Evolutionary conservation across 2,888 invertebrate species (phyloP), one percentile per base, ranked within the genome.

Genomic region (Heterodera filipjevi): DNA sequence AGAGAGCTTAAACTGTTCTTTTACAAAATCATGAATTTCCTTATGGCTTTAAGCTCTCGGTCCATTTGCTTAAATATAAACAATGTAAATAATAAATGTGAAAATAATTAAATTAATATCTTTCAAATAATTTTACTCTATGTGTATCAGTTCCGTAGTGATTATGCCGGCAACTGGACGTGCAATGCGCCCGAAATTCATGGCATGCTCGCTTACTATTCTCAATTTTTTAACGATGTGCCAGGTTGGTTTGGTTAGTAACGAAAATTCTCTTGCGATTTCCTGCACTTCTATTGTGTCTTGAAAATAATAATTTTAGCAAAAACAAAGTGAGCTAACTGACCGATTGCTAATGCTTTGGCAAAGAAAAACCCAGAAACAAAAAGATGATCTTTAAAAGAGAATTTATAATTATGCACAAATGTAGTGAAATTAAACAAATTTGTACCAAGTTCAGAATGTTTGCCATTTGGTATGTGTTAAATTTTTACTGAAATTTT

Each of bases 321-420:
- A 53, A 3, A 22, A 53, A 22, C 1, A n/a, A n/a, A 19, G 22
- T n/a, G 53, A 19, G 53, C 53, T 53, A 19, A 53, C 53, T 22
- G 53, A 53, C 53, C 19, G 53, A 19, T 53, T 53, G 53, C 53
- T 53, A 53, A 53, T 53, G 53, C 53, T 53, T 53, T 53, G 53
- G 22, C 53, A 1, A 53, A 19, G 22, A 53, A 53, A 53, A 22
- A 53, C 16, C 53, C 53, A 53, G 53, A 2, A 19, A 2, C 0
- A 53, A 53, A 19, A 53, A 53, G 53, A 16, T 22, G 53, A 53
- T 22, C 53, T 53, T 53, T 53, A 53, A 53, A 53, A 19, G 19
- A 53, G 22, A 19, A 6, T 53, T 53, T 53, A 53, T 53, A 19
- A 53, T 53, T 53, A 53, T 53, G 53, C 22, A 53, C 22, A 53